phyloP scores from a whole-genome alignment of 2,113 vertebrate genomes.

The Rhabdomys dilectus region DNA sequence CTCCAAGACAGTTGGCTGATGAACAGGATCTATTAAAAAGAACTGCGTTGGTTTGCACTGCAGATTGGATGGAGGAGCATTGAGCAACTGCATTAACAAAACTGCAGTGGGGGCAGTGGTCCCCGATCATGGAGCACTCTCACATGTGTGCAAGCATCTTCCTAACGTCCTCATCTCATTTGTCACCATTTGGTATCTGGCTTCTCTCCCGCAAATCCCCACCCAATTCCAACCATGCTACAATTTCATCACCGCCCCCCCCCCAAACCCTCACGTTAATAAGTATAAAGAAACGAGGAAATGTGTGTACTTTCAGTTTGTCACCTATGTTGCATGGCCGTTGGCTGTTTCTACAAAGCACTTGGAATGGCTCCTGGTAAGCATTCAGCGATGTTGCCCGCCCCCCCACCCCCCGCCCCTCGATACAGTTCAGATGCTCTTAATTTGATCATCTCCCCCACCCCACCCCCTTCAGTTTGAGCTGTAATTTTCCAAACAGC shows the following conservation, averaged over 20 bases:
- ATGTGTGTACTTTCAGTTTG: constrained; percentile 37
- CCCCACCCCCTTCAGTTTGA: neutral
- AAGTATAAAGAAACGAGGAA: constrained; percentile 55
- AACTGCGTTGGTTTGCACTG: constrained; percentile 69
- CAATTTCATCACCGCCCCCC: neutral
- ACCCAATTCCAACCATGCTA: neutral
- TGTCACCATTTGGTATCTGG: constrained; percentile 20
- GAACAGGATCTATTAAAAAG: constrained; percentile 57
- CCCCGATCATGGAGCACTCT: constrained; percentile 25
- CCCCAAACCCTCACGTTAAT: neutral
- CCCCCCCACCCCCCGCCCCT: too few relatives aligned
- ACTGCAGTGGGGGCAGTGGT: constrained; percentile 69
- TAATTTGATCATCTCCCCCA: neutral
- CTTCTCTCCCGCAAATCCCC: neutral
- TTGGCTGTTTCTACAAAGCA: neutral
- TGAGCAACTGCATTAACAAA: constrained; percentile 52
- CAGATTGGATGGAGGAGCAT: constrained; percentile 70
- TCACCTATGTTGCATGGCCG: constrained; percentile 24
- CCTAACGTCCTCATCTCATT: constrained; percentile 35
- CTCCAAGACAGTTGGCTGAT: neutral
- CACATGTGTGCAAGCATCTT: neutral
- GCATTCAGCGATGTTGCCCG: neutral
- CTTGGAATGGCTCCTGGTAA: constrained; percentile 44
- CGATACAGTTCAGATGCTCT: constrained; percentile 26
- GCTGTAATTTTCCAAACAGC: constrained; percentile 75